These are phyloP conservation scores for Erythrolamprus reginae DNA, from an alignment of 2,113 vertebrate species.

Conservation along the genomic window DNA sequence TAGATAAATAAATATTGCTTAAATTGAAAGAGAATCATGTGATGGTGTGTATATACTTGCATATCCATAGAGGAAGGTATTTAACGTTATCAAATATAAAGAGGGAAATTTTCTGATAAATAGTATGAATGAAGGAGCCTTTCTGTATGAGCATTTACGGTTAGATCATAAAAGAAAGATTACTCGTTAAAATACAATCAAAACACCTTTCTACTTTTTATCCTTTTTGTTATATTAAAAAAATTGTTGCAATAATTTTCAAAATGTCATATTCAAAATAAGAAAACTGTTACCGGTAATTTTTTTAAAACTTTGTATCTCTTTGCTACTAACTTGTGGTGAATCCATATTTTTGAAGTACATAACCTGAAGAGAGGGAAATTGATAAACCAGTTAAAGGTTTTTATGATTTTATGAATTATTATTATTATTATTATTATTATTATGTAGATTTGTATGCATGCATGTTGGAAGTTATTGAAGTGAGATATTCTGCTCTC, in stretches of 20 bases:
- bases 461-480: background rate
- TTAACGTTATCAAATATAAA: background rate
- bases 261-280: background rate
- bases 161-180: background rate
- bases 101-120: background rate
- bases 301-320: background rate
- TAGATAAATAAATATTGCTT: no score
- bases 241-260: background rate
- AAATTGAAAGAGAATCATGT: background rate
- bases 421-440: no score
- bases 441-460: no score
- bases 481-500: background rate
- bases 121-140: background rate
- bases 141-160: background rate
- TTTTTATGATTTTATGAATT: background rate
- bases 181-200: background rate
- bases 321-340: background rate
- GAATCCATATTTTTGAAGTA: background rate
- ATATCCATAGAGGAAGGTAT: background rate
- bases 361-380: background rate
- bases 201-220: background rate
- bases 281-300: background rate
- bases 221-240: background rate
- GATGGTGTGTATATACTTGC: background rate
- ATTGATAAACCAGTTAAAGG: background rate